phyloP scores from a whole-genome alignment of 2,797 vertebrate species.

The Labeo calbasu region DNA sequence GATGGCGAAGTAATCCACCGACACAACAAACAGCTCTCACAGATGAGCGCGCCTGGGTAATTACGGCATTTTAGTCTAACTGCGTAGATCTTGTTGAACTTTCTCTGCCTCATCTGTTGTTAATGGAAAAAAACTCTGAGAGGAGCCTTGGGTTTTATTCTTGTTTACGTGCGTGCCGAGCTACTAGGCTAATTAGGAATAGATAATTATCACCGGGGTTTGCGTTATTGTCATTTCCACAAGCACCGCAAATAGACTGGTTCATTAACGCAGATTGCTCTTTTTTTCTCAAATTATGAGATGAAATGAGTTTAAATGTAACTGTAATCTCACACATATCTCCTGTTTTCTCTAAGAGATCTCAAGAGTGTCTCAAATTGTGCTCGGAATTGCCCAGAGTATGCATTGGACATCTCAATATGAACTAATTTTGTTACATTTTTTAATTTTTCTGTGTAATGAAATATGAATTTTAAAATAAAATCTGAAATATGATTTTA shows the following conservation, averaged over 20 bases:
- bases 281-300: not conserved
- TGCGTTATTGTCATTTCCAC: slow-evolving; percentile 7
- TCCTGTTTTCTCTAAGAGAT: not conserved
- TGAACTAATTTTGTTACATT: not conserved
- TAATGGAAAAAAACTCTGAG: slow-evolving; percentile 8
- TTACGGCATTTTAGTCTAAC: slow-evolving; percentile 6
- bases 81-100: not conserved
- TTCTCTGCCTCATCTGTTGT: not conserved
- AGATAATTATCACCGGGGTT: not conserved
- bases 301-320: not conserved
- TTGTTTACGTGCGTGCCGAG: not conserved
- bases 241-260: not conserved
- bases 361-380: not conserved
- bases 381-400: not conserved
- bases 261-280: not conserved
- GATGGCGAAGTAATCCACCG: slow-evolving; percentile 1
- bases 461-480: too few species aligned
- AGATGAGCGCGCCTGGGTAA: not conserved
- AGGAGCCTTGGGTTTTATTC: slow-evolving; percentile 5
- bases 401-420: not conserved
- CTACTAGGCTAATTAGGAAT: slow-evolving; percentile 21
- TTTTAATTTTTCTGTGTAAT: not conserved
- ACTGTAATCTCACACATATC: not conserved
- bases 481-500: too few species aligned
- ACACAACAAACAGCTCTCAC: slow-evolving; percentile 19